A percentile compares a stretch with the other conserved stretches of the same genome.
Conservation (phyloP, 92 coral and sea anemone genomes). For the Blastomussa wellsi region DNA sequence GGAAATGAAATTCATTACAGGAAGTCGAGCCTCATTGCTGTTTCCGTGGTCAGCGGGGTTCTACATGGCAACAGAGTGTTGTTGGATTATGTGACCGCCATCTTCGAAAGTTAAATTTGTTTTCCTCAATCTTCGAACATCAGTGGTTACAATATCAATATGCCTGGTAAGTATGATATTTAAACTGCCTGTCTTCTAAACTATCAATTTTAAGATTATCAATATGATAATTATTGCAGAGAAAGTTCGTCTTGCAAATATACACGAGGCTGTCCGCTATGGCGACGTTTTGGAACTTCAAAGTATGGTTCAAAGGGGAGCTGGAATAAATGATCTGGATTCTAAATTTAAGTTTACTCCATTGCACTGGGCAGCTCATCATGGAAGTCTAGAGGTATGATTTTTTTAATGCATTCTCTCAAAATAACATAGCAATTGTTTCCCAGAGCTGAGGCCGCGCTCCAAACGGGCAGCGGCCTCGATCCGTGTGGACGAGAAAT, state of each 20-base stretch:
- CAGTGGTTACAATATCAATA: neutral
- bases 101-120: neutral
- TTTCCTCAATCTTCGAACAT: neutral
- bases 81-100: slow-evolving; percentile 22
- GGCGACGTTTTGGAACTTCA: slow-evolving; percentile 96
- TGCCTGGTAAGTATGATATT: slow-evolving; percentile 25
- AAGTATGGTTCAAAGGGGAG: slow-evolving; percentile 98
- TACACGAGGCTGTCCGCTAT: slow-evolving; percentile 96
- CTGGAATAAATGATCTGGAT: slow-evolving; percentile 92
- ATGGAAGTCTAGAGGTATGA: slow-evolving; percentile 90
- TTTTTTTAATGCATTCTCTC: neutral
- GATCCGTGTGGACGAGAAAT: no score
- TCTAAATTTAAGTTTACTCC: slow-evolving; percentile 93
- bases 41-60: slow-evolving; percentile 43
- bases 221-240: slow-evolving; percentile 46
- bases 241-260: slow-evolving; percentile 82
- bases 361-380: slow-evolving; percentile 97
- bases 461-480: no score
- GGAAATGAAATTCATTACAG: slow-evolving; percentile 8
- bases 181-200: no score
- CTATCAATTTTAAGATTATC: neutral
- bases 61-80: slow-evolving; percentile 34
- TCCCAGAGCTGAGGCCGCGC: no score
- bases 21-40: slow-evolving; percentile 23
- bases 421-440: neutral